Evolutionary conservation across 2,113 vertebrate species (phyloP).

Genomic region (Eurypyga helias): DNA sequence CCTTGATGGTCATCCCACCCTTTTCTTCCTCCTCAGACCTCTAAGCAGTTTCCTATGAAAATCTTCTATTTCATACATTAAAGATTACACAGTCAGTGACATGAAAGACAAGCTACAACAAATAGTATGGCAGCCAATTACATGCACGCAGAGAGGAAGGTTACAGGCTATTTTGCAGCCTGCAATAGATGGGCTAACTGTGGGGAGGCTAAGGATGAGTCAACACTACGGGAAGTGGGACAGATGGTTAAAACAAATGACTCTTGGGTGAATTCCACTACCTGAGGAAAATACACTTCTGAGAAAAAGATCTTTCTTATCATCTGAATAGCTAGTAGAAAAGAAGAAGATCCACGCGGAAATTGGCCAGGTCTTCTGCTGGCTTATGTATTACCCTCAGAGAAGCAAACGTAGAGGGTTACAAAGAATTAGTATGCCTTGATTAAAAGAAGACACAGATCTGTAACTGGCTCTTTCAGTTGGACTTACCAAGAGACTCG

Average conservation of each 20-base stretch:
- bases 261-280: constrained; percentile 30
- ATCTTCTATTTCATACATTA: background rate
- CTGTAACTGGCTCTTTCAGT: background rate
- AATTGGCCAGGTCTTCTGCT: background rate
- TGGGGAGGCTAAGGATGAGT: constrained; percentile 36
- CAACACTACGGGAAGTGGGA: constrained; percentile 37
- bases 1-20: background rate
- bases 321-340: background rate
- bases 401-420: background rate
- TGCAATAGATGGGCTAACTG: constrained; percentile 20
- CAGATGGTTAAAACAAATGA: constrained; percentile 62
- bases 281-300: constrained; percentile 15
- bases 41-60: background rate
- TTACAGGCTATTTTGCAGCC: background rate
- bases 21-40: background rate
- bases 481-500: background rate
- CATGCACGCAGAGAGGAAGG: background rate
- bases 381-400: background rate
- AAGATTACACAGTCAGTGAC: background rate
- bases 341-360: background rate
- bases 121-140: background rate
- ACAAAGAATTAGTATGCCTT: background rate
- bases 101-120: background rate
- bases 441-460: background rate
- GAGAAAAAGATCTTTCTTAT: constrained; percentile 17